A percentile compares a stretch with the other conserved stretches of the same genome.
Evolutionary conservation across 1,140 invertebrate species (phyloP).

Genomic region (Rhysida immarginata): DNA sequence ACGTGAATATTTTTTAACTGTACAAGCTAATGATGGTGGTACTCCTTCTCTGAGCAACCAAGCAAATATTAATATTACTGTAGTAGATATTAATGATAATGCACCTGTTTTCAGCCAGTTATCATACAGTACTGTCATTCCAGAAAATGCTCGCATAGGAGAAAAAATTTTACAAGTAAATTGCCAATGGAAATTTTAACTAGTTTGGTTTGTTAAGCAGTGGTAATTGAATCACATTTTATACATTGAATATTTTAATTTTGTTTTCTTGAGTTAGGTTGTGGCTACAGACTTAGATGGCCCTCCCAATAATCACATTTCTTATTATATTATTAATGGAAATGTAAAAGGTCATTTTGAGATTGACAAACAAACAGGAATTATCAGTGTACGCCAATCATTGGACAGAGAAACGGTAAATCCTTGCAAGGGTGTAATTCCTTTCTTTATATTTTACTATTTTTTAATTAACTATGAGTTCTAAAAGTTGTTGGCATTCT

Average conservation of each 20-base stretch:
- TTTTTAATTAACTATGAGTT: too few relatives aligned
- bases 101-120: constrained; percentile 63
- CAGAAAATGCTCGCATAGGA: constrained; percentile 56
- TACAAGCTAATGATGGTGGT: constrained; percentile 74
- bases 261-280: too few relatives aligned
- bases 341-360: constrained; percentile 59
- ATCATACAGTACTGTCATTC: constrained; percentile 57
- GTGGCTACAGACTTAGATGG: constrained; percentile 65
- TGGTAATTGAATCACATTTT: too few relatives aligned
- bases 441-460: too few relatives aligned
- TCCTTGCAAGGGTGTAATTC: too few relatives aligned
- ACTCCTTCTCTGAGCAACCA: constrained; percentile 68
- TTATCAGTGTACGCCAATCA: constrained; percentile 51
- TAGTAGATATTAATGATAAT: constrained; percentile 82
- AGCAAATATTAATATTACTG: constrained; percentile 70
- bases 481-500: too few relatives aligned
- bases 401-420: constrained; percentile 66
- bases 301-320: constrained; percentile 55
- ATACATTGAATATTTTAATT: too few relatives aligned
- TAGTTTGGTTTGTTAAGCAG: too few relatives aligned
- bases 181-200: too few relatives aligned
- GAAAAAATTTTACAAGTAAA: constrained; percentile 40
- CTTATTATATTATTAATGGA: constrained; percentile 61
- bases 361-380: constrained; percentile 60
- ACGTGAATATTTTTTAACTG: constrained; percentile 69